Percentiles rank a stretch among this genome's conserved stretches.
These are phyloP conservation scores for Thamnophis elegans DNA, from an alignment of 2,797 vertebrate species.

Conservation along the genomic window DNA sequence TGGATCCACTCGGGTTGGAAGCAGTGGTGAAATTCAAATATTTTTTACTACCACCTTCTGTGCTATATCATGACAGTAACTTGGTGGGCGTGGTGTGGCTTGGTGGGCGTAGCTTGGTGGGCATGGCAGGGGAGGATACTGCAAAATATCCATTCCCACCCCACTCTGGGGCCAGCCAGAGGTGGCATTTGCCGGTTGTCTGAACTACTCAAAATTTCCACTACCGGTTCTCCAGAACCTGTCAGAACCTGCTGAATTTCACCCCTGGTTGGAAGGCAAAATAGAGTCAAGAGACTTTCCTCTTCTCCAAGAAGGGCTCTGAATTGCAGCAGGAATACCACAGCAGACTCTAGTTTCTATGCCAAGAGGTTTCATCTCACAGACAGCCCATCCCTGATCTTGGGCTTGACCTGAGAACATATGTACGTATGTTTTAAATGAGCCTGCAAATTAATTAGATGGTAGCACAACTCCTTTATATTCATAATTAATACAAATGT, in stretches of 20 bases:
- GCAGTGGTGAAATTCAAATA: too few species aligned
- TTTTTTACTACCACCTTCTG: too few species aligned
- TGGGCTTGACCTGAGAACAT: not conserved
- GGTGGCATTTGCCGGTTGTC: too few species aligned
- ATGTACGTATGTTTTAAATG: not conserved
- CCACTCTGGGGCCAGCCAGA: too few species aligned
- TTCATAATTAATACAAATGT: not conserved
- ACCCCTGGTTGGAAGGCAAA: not conserved
- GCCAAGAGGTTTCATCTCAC: not conserved
- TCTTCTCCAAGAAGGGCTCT: not conserved
- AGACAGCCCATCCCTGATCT: not conserved
- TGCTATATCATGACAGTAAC: too few species aligned
- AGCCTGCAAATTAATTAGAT: not conserved
- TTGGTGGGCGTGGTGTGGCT: too few species aligned
- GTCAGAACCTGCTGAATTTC: too few species aligned
- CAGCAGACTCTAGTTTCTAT: not conserved
- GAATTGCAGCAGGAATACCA: not conserved
- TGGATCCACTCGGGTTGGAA: not conserved
- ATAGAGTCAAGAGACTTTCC: not conserved
- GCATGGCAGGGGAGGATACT: too few species aligned
- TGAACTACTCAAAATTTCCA: too few species aligned
- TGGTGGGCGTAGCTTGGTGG: too few species aligned
- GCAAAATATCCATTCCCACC: too few species aligned
- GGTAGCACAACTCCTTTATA: not conserved
- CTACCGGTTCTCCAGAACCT: too few species aligned